phyloP scores from a whole-genome alignment of 2,113 vertebrate species.

The Columba livia region DNA sequence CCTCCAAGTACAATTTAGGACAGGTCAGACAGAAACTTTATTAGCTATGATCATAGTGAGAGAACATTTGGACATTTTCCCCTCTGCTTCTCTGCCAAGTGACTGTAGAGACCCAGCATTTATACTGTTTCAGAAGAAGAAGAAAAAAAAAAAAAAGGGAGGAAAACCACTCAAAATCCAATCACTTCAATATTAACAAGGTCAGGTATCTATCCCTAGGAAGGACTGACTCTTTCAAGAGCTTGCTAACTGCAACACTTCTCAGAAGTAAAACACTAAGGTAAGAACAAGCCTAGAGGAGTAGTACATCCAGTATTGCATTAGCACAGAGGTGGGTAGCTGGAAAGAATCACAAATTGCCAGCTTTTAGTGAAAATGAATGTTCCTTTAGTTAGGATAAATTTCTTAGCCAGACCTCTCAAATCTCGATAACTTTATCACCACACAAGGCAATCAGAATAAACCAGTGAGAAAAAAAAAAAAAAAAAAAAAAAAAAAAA shows the following conservation, averaged over 20 bases:
- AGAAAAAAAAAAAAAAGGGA: background rate
- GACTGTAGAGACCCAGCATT: background rate
- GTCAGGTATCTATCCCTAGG: background rate
- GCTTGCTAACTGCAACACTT: background rate
- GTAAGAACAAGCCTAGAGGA: background rate
- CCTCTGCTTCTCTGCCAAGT: background rate
- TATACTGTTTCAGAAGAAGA: no score
- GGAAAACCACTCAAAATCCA: background rate
- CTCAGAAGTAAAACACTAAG: background rate
- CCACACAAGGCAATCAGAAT: background rate
- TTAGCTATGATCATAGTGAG: background rate
- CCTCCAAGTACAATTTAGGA: background rate
- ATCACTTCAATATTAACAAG: background rate
- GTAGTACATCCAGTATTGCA: no score
- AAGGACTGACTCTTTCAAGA: background rate
- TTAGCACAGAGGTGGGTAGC: accelerated
- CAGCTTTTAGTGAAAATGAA: background rate
- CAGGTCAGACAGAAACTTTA: background rate
- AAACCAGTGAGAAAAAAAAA: background rate
- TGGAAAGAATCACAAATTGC: background rate
- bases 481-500: no score
- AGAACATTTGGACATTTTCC: background rate
- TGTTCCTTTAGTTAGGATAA: background rate
- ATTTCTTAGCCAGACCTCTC: background rate
- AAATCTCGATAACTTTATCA: background rate